These are phyloP conservation scores for Synodontis membranacea DNA, from an alignment of 2,113 vertebrate species.

Conservation along the genomic window DNA sequence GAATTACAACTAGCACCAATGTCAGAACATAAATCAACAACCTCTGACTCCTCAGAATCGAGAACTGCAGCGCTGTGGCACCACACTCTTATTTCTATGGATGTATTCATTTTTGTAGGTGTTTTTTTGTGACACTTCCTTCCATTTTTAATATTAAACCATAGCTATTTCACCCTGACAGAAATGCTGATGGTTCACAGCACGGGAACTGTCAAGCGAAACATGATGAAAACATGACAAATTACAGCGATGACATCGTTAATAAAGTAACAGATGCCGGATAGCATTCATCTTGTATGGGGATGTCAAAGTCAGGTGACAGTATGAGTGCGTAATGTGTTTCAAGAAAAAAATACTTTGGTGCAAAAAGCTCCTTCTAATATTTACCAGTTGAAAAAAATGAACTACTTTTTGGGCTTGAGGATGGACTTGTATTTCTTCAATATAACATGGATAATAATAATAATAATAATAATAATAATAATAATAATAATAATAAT, in stretches of 20 bases:
- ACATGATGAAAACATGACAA: conserved; percentile 21
- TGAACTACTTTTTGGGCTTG: background rate
- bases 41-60: background rate
- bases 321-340: background rate
- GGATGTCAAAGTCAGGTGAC: background rate
- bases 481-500: no score
- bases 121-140: background rate
- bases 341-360: background rate
- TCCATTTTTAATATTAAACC: background rate
- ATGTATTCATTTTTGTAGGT: background rate
- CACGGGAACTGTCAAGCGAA: background rate
- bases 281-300: background rate
- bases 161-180: background rate
- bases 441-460: background rate
- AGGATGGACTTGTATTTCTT: background rate
- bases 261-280: background rate
- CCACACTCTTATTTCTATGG: background rate
- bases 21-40: background rate
- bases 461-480: no score
- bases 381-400: background rate
- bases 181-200: conserved; percentile 18
- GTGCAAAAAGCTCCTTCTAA: background rate
- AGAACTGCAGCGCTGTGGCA: background rate
- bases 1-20: background rate
- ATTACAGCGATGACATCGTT: background rate